Conservation (phyloP, 2,113 vertebrate genomes). For the Abramis brama region DNA sequence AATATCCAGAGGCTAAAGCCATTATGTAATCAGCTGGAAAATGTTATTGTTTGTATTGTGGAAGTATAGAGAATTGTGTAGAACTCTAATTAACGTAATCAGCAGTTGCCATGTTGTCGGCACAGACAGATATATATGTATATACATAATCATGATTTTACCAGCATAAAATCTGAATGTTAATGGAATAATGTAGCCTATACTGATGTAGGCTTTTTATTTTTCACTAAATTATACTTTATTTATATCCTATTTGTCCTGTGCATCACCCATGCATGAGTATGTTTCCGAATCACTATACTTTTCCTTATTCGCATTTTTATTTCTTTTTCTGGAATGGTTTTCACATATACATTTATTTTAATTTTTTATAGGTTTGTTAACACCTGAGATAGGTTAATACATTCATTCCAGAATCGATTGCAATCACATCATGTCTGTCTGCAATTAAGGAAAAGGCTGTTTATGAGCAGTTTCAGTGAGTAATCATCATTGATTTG, state of each 20-base stretch:
- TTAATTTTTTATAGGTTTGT: too few relatives aligned
- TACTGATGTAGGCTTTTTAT: not conserved
- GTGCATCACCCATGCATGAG: not conserved
- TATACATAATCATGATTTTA: not conserved
- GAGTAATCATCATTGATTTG: not conserved
- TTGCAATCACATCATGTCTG: not conserved
- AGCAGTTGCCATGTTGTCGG: not conserved
- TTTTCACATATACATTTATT: too few relatives aligned
- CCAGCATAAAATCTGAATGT: not conserved
- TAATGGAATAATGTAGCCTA: not conserved
- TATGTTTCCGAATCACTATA: too few relatives aligned
- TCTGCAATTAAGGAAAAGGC: not conserved
- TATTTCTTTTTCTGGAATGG: too few relatives aligned
- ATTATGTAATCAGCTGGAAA: slow-evolving; percentile 27
- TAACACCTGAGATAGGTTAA: not conserved
- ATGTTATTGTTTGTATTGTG: not conserved
- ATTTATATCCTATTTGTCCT: not conserved
- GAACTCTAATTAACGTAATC: slow-evolving; percentile 14
- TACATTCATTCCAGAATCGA: not conserved
- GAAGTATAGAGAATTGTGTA: not conserved
- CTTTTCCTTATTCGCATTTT: too few relatives aligned
- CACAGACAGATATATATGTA: not conserved
- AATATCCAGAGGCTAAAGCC: slow-evolving; percentile 3
- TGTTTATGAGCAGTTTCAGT: not conserved
- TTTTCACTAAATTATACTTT: not conserved